Evolutionary conservation across 2,888 invertebrate species (phyloP), one percentile per base, ranked within the genome.

Genomic region (Tetragnatha montana): DNA sequence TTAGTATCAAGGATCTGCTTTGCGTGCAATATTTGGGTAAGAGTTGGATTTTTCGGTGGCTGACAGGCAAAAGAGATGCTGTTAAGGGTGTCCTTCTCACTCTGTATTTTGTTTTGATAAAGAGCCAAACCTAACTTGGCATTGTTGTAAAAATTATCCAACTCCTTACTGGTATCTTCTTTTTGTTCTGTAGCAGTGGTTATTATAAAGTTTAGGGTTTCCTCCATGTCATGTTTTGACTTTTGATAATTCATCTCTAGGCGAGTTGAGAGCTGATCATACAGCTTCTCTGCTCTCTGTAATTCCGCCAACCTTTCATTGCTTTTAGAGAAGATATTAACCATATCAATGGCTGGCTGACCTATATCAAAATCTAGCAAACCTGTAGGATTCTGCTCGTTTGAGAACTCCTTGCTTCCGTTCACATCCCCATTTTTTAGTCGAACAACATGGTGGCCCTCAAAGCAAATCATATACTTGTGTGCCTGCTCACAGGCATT

Each of bases 381-480:
- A 14, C 92, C 92, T 92, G 95, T 92, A 94, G 97, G 96, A 35
- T 35, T 35, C 93, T 98, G 98, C 92, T 99, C 98, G 89, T 96
- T 94, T 84, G 98, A 96, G 94, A 99, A 99, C 93, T 99, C 98
- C 93, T 98, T 97, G n/a, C 47, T 74, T 10, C 87, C 90, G 93
- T 94, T 94, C 17, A 91, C 91, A 49, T 21, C 60, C 71, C 68
- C 79, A 60, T 91, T 86, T 4, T 85, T 88, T 85, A 95, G 92
- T 81, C 93, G 93, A 92, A 97, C 95, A 90, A 98, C 98, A 90
- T 97, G 96, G 94, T 99, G 98, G 91, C 98, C 98, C 94, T 98
- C 98, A 94, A 99, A 99, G 94, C 98, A 99, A 94, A 98, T 98
- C 98, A 99, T 99, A 94, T 97, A 98, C 94, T 98, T 98, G 94